These are phyloP conservation scores for Genyomyrus donnyi DNA, from an alignment of 2,113 vertebrate species.

Conservation along the genomic window DNA sequence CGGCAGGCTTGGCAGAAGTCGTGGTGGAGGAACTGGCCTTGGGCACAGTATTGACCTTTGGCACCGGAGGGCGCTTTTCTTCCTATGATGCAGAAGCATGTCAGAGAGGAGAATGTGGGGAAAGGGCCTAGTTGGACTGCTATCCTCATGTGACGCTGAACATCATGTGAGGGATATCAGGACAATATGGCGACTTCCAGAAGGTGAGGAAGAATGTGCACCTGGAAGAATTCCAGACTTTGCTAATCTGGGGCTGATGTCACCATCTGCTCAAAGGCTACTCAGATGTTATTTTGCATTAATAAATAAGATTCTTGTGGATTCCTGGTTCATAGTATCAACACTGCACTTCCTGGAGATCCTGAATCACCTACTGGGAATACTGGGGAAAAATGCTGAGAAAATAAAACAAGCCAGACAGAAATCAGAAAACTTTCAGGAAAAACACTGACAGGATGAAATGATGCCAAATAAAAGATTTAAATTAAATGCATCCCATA, in stretches of 20 bases:
- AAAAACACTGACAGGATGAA: background rate
- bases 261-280: background rate
- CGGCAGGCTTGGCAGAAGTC: constrained; percentile 43
- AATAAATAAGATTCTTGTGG: background rate
- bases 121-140: background rate
- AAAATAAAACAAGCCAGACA: background rate
- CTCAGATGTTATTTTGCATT: background rate
- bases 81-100: constrained; percentile 27
- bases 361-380: background rate
- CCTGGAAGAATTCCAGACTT: background rate
- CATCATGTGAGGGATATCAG: background rate
- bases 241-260: background rate
- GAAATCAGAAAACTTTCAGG: background rate
- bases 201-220: background rate
- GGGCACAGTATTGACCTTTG: constrained; percentile 43
- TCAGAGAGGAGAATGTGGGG: background rate
- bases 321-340: background rate
- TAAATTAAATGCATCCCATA: background rate
- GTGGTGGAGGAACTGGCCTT: constrained; percentile 51
- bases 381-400: background rate
- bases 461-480: background rate
- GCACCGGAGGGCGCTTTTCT: constrained; percentile 66
- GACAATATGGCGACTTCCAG: background rate
- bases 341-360: background rate
- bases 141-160: background rate